These are phyloP conservation scores for Ceratosolen fusciceps DNA, from an alignment of 1,140 invertebrate genomes.

Conservation along the genomic window DNA sequence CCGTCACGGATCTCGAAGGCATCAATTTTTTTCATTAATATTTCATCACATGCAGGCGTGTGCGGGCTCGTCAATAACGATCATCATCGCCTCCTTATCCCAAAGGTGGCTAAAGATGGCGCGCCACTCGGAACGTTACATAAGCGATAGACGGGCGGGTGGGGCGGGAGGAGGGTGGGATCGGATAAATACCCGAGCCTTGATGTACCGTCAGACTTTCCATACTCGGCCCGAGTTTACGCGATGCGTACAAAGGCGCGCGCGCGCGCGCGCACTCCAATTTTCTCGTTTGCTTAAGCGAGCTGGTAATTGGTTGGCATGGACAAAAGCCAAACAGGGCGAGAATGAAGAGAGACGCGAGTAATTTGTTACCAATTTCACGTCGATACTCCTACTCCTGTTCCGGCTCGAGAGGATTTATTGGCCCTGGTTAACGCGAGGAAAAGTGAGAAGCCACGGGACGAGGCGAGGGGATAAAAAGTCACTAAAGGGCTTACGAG, in stretches of 20 bases:
- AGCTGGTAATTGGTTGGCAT: conserved; percentile 56
- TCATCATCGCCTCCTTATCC: not conserved
- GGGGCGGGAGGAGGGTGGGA: too few species aligned
- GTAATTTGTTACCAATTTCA: conserved; percentile 59
- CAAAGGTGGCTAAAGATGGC: not conserved
- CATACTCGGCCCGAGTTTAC: too few species aligned
- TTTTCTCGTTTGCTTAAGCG: not conserved
- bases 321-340: conserved; percentile 37
- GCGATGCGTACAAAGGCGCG: too few species aligned
- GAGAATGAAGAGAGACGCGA: conserved; percentile 46
- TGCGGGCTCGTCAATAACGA: not conserved
- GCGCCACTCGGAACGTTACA: too few species aligned
- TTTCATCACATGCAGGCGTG: too few species aligned
- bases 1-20: too few species aligned
- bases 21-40: too few species aligned
- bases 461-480: conserved; percentile 11
- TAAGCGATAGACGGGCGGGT: not conserved
- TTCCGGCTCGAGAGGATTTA: conserved; percentile 35
- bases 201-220: too few species aligned
- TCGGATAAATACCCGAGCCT: too few species aligned
- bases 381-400: conserved; percentile 9
- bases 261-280: too few species aligned
- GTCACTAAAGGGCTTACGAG: not conserved
- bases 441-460: not conserved
- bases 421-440: not conserved